Evolutionary conservation across 2,888 invertebrate species (phyloP), one percentile per base, ranked within the genome.

Genomic region (Cosmia trapezina): DNA sequence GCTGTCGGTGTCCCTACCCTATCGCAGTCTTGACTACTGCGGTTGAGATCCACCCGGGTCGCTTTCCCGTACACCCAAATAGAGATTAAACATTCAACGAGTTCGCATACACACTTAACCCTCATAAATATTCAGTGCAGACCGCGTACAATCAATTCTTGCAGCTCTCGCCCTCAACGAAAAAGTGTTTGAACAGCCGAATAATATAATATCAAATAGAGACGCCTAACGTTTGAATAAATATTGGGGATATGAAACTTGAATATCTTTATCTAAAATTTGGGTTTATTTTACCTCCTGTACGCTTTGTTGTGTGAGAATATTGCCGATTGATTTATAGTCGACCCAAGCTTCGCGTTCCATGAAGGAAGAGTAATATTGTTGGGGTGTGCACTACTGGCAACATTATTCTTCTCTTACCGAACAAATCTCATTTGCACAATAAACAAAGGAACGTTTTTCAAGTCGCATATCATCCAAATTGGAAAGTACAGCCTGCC

Each of bases 31-130:
- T 81, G 83, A 83, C 86, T 86, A 80, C 78, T 85, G 87, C 83
- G 86, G 88, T 86, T 65, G 80, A 78, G 84, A 80, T 76, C 84
- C 86, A 74, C 77, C 80, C 87, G 77, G 84, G 76, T 86, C 81
- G 73, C 87, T 83, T 77, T 86, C 86, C 87, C 86, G 84, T 88
- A 89, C 91, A 89, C 86, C 91, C 93, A 93, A 93, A 93, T 92
- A 93, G 85, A 94, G 94, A 96, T 96, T 95, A 96, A 96, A 96
- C 94, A 96, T 96, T 96, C 96, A 96, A 92, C 92, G 94, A 94
- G 93, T 94, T 94, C 93, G 93, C 94, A 94, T 94, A 95, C 93
- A 95, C 95, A 95, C 96, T 95, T 95, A 94, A 94, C 95, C 94
- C 94, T 95, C 92, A 95, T 96, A 95, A 95, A 96, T 96, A 96